These are phyloP conservation scores for Brachyhypopomus occidentalis DNA, from an alignment of 2,113 vertebrate species.

Conservation along the genomic window DNA sequence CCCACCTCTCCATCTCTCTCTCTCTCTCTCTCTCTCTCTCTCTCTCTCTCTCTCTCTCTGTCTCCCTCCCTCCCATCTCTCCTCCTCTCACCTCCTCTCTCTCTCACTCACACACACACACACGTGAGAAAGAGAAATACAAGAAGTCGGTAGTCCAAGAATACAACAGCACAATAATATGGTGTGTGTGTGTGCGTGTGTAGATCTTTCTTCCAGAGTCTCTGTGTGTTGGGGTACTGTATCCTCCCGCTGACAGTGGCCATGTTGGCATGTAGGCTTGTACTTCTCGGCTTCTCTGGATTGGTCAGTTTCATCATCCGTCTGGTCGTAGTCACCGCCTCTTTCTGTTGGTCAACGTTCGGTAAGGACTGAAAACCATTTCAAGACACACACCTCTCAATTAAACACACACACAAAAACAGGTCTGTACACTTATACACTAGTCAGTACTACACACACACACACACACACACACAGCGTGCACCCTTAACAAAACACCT, in stretches of 20 bases:
- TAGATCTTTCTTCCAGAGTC: slow-evolving; percentile 97
- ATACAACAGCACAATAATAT: no score
- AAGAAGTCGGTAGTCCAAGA: no score
- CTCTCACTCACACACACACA: no score
- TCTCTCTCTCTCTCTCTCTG: no score
- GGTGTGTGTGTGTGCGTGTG: slow-evolving; percentile 31
- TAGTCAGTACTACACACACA: no score
- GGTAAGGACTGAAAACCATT: slow-evolving; percentile 69
- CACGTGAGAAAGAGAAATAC: no score
- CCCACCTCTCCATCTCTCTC: no score
- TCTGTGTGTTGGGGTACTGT: slow-evolving; percentile 95
- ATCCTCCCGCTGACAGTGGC: slow-evolving; percentile 89
- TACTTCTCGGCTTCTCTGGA: slow-evolving; percentile 75
- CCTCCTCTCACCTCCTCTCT: no score
- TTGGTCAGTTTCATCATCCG: slow-evolving; percentile 79
- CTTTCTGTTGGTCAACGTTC: slow-evolving; percentile 91
- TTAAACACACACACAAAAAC: neutral
- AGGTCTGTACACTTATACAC: no score
- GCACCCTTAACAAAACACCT: no score
- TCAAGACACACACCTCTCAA: neutral
- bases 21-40: no score
- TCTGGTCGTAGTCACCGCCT: slow-evolving; percentile 80
- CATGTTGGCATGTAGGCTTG: slow-evolving; percentile 87
- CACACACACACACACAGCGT: no score
- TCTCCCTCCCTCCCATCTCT: neutral